phyloP scores from a whole-genome alignment of 2,888 invertebrate genomes.

The Liopterus haemorrhoidalis region DNA sequence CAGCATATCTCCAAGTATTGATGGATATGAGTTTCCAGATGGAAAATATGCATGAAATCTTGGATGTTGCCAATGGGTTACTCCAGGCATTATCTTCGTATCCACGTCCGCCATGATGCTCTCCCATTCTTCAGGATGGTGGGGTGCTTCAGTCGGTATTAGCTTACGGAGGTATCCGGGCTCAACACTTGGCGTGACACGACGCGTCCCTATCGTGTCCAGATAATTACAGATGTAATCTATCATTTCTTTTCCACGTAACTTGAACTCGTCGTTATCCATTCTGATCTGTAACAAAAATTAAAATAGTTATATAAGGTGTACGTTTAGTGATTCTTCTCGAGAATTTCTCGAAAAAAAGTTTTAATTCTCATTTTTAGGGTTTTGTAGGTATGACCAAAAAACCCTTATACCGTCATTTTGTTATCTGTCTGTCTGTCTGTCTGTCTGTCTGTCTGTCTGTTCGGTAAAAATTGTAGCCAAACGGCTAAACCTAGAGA shows the following conservation, averaged over 20 bases:
- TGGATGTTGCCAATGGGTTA: conserved; percentile 99
- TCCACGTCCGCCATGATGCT: conserved; percentile 86
- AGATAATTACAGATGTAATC: conserved; percentile 91
- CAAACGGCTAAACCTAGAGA: too few relatives aligned
- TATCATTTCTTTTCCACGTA: conserved; percentile 87
- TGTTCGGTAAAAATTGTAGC: too few relatives aligned
- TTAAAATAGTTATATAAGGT: too few relatives aligned
- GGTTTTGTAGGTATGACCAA: too few relatives aligned
- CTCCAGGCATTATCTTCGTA: conserved; percentile 87
- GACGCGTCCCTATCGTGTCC: conserved; percentile 68
- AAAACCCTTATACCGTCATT: too few relatives aligned
- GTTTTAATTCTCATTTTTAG: too few relatives aligned
- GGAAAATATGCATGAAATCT: conserved; percentile 99
- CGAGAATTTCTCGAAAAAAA: too few relatives aligned
- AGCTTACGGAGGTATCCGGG: conserved; percentile 81
- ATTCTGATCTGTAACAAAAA: conserved; percentile 54
- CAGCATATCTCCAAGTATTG: conserved; percentile 95
- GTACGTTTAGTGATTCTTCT: too few relatives aligned
- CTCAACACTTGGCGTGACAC: conserved; percentile 84
- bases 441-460: too few relatives aligned
- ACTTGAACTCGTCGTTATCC: conserved; percentile 83
- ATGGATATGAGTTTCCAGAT: conserved; percentile 93
- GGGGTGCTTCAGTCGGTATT: conserved; percentile 75
- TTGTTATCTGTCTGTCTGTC: too few relatives aligned
- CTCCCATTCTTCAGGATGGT: conserved; percentile 79